phyloP scores from a whole-genome alignment of 2,797 vertebrate genomes.

The Sebastes taczanowskii region DNA sequence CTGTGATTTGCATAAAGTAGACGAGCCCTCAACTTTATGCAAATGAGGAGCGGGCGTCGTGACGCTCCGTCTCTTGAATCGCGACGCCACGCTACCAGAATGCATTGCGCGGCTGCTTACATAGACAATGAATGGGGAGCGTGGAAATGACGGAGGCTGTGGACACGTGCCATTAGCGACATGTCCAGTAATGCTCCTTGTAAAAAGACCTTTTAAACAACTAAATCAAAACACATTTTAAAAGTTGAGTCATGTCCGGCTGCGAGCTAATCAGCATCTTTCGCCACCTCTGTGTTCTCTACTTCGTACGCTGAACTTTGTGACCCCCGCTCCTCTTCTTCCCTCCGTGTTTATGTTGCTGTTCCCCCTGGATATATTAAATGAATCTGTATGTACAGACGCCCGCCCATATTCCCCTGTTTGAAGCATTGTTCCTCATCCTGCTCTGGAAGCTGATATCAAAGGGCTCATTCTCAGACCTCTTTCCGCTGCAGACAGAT shows the following conservation, averaged over 20 bases:
- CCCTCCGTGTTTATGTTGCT: not conserved
- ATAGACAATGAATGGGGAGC: no score
- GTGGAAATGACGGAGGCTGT: no score
- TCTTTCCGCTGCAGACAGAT: not conserved
- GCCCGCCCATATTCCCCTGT: not conserved
- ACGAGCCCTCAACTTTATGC: no score
- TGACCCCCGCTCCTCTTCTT: not conserved
- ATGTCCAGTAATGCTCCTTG: not conserved
- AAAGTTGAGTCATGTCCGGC: no score
- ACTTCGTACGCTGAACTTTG: not conserved
- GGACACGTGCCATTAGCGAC: no score
- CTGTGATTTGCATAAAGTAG: no score
- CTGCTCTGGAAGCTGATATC: constrained; percentile 4
- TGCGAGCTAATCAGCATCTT: not conserved
- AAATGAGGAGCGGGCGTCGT: no score
- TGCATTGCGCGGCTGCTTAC: no score
- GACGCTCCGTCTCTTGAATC: no score
- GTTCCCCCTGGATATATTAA: not conserved
- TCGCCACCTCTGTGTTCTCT: not conserved
- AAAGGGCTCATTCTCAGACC: constrained; percentile 2
- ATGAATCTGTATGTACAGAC: not conserved
- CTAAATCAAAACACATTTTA: not conserved
- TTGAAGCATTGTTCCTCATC: not conserved
- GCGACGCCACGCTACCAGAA: no score
- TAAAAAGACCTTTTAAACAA: not conserved